phyloP scores from a whole-genome alignment of 2,113 vertebrate genomes.

The Terrapene triunguis region DNA sequence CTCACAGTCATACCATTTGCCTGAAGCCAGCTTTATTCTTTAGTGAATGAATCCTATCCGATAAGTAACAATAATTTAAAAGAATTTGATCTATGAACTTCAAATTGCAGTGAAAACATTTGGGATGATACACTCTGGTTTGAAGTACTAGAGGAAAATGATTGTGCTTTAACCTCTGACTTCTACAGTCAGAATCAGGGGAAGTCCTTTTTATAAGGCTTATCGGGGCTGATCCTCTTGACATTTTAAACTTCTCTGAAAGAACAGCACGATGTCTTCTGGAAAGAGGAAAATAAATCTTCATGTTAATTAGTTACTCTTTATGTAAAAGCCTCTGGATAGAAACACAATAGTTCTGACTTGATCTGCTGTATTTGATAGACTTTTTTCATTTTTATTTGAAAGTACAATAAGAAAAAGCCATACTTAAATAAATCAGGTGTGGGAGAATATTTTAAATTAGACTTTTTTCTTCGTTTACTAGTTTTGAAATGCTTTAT shows the following conservation, averaged over 20 bases:
- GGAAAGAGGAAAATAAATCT: neutral
- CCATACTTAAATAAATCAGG: neutral
- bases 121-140: neutral
- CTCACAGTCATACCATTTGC: slow-evolving; percentile 20
- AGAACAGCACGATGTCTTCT: neutral
- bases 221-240: neutral
- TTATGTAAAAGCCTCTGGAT: neutral
- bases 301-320: neutral
- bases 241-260: neutral
- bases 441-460: neutral
- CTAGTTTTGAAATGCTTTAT: neutral
- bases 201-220: neutral
- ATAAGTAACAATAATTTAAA: slow-evolving; percentile 45
- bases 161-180: neutral
- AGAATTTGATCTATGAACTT: slow-evolving; percentile 34
- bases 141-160: neutral
- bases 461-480: neutral
- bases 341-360: neutral
- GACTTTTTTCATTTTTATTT: neutral
- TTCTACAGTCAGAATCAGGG: neutral
- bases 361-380: neutral
- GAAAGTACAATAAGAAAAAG: neutral
- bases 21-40: slow-evolving; percentile 36
- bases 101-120: slow-evolving; percentile 1
- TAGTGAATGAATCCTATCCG: slow-evolving; percentile 53